Evolutionary conservation across 2,888 invertebrate species (phyloP).

Genomic region (Rosalia funebris): DNA sequence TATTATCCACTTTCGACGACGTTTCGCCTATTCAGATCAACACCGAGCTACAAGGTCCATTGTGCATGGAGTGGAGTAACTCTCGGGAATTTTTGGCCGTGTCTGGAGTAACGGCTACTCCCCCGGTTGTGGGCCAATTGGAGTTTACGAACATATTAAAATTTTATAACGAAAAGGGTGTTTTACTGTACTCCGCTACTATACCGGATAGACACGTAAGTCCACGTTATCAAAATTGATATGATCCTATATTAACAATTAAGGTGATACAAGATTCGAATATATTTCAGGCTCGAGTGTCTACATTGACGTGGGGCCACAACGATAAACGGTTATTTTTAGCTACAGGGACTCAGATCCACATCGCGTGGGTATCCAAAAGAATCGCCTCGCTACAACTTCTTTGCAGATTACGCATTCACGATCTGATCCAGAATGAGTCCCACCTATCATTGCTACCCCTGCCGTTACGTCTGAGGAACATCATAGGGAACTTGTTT

Average conservation of each 20-base stretch:
- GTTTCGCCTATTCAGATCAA: slow-evolving; percentile 87
- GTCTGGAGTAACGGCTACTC: slow-evolving; percentile 74
- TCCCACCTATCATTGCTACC: slow-evolving; percentile 81
- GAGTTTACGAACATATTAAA: slow-evolving; percentile 85
- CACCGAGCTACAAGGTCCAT: slow-evolving; percentile 82
- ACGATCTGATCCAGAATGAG: slow-evolving; percentile 79
- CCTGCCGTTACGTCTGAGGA: slow-evolving; percentile 86
- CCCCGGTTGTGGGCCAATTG: slow-evolving; percentile 55
- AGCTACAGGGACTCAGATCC: slow-evolving; percentile 89
- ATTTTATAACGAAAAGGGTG: slow-evolving; percentile 90
- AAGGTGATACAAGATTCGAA: too few relatives aligned
- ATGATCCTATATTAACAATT: too few relatives aligned
- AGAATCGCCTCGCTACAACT: slow-evolving; percentile 91
- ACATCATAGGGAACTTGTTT: slow-evolving; percentile 86
- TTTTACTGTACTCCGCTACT: slow-evolving; percentile 80
- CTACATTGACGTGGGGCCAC: slow-evolving; percentile 98
- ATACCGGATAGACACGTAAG: slow-evolving; percentile 74
- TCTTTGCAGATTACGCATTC: slow-evolving; percentile 84
- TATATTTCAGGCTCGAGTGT: slow-evolving; percentile 80
- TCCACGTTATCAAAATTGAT: background rate
- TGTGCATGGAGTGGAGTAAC: slow-evolving; percentile 97
- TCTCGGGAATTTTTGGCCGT: slow-evolving; percentile 92
- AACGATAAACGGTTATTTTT: slow-evolving; percentile 95
- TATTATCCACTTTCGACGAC: slow-evolving; percentile 93
- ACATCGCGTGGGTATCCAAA: slow-evolving; percentile 93